Evolutionary conservation across 2,888 invertebrate species (phyloP), one percentile per base, ranked within the genome.

Genomic region (Platynereis dumerilii): DNA sequence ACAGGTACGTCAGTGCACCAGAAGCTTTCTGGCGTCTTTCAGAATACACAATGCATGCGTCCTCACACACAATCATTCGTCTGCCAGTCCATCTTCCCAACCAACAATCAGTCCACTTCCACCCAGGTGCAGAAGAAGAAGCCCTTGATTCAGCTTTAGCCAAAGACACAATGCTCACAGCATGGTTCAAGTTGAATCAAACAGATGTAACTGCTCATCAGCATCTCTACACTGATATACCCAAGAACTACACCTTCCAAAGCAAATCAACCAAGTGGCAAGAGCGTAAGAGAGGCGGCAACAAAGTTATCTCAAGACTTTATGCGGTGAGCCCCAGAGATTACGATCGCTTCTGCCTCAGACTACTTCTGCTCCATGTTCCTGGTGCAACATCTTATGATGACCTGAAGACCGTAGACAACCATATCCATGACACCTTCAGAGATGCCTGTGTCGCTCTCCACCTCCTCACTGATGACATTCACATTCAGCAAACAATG

Each of bases 21-120:
- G 80, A 82, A 72, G 77, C 80, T 56, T 71, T 69, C 58, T 78
- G 76, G 76, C 65, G 79, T 44, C 58, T 80, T 24, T 67, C 71
- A 42, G 44, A 42, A 42, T 42, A 42, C n/a, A 42, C 12, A 42
- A 12, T 42, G n/a, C 44, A 42, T 69, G 76, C 73, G 44, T 20
- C 15, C 10, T 53, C 53, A 53, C 53, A 53, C 20, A 20, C 22
- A 12, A 53, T 53, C 53, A 53, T 17, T 15, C 44, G 44, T 17
- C 44, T 42, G 12, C 44, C 12, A 17, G 12, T 42, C 12, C 44
- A 42, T 17, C 44, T 42, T 42, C 44, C 44, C 12, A 17, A 42
- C 44, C 44, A 42, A 42, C 44, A 42, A 17, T 15, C 44, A 42
- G 44, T 42, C 17, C 17, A 42, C 44, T 42, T 42, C 44, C 12